A percentile compares a stretch with the other conserved stretches of the same genome.
phyloP scores from a whole-genome alignment of 2,113 vertebrate genomes.

The Pterocles orientalis region DNA sequence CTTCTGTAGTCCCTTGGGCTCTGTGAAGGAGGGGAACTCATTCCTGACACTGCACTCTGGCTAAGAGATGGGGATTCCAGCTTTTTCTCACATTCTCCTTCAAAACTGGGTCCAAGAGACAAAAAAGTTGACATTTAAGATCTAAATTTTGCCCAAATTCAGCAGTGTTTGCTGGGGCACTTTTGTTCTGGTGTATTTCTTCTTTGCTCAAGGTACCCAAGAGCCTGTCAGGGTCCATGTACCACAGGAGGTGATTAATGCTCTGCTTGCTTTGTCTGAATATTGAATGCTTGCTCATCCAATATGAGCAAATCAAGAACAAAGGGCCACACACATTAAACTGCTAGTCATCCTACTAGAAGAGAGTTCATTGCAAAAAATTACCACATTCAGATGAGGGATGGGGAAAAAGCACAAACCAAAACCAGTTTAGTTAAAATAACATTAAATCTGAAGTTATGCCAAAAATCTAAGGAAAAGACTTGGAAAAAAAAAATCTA shows the following conservation, averaged over 20 bases:
- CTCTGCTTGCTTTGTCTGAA: not conserved
- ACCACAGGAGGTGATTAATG: not conserved
- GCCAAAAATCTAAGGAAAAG: not conserved
- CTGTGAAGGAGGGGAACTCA: not conserved
- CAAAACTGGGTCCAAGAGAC: rapidly evolving
- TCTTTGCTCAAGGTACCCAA: not conserved
- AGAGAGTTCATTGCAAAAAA: not conserved
- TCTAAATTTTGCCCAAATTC: not conserved
- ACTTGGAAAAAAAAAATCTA: not conserved
- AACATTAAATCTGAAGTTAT: not conserved
- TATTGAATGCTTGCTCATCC: not conserved
- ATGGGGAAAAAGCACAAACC: not conserved
- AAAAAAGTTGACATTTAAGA: not conserved
- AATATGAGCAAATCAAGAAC: not conserved
- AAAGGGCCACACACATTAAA: not conserved
- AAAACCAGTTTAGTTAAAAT: not conserved
- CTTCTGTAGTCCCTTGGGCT: not conserved
- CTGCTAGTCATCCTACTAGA: not conserved
- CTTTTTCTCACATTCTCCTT: not conserved
- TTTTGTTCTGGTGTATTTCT: not conserved
- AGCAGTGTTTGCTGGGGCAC: not conserved
- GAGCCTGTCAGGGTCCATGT: not conserved
- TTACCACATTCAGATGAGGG: not conserved
- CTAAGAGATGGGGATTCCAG: not conserved
- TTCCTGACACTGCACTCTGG: not conserved